Evolutionary conservation across 2,113 vertebrate genomes (phyloP).

Genomic region (Rhinolophus sinicus): DNA sequence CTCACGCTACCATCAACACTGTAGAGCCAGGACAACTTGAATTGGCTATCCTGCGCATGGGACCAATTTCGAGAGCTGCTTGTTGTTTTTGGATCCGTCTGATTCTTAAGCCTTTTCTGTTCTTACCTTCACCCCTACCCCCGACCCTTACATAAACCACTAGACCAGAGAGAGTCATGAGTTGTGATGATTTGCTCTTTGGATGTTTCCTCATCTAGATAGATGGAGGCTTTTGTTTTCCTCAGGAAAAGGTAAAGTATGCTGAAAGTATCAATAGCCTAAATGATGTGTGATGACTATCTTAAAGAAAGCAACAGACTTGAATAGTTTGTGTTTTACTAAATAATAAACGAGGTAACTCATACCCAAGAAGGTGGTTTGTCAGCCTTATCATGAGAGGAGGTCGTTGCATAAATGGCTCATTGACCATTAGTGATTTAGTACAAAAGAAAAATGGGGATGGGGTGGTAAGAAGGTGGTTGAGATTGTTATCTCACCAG

Average conservation of each 20-base stretch:
- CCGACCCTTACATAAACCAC: neutral
- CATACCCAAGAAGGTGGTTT: neutral
- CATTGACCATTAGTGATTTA: neutral
- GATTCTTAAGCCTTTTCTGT: conserved; percentile 50
- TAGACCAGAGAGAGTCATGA: conserved; percentile 43
- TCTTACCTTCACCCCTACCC: neutral
- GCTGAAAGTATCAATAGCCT: neutral
- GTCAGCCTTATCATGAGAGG: neutral
- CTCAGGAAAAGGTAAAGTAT: conserved; percentile 52
- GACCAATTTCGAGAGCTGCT: neutral
- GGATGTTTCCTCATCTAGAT: conserved; percentile 59
- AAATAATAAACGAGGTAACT: conserved; percentile 37
- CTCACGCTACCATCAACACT: conserved; percentile 7
- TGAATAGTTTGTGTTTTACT: conserved; percentile 41
- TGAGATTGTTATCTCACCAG: neutral
- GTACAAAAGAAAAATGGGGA: neutral
- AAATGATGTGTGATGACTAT: conserved; percentile 5
- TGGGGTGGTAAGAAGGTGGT: neutral
- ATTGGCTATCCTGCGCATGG: neutral
- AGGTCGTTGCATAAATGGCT: neutral
- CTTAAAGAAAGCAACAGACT: conserved; percentile 41
- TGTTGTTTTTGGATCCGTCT: conserved; percentile 55
- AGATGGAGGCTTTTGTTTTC: conserved; percentile 34
- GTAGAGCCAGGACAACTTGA: conserved; percentile 28
- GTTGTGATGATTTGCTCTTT: conserved; percentile 51